These are phyloP conservation scores for Echinarachnius parma DNA, from an alignment of 53 echinoderm and acorn worm species.

Conservation along the genomic window DNA sequence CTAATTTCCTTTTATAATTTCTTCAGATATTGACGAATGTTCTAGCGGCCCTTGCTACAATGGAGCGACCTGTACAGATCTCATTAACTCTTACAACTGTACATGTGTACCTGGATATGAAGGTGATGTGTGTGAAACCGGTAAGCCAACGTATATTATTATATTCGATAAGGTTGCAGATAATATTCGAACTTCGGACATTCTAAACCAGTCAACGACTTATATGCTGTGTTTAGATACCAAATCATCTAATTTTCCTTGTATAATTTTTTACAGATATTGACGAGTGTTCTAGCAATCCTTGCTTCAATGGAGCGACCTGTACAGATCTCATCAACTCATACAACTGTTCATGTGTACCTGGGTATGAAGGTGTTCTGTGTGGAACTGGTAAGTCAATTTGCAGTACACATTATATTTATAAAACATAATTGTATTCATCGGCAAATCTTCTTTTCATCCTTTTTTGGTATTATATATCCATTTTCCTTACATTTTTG, in stretches of 20 bases:
- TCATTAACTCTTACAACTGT: slow-evolving; percentile 6
- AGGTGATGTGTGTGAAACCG: neutral
- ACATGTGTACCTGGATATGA: neutral
- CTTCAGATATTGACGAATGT: neutral
- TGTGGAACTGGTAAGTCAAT: neutral
- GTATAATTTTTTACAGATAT: neutral
- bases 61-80: neutral
- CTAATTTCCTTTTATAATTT: too few species aligned
- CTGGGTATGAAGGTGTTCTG: neutral
- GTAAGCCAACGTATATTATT: neutral
- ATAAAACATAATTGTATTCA: too few species aligned
- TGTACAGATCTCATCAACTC: neutral
- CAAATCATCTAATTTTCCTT: too few species aligned
- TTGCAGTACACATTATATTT: too few species aligned
- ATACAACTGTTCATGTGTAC: neutral
- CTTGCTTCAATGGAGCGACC: neutral
- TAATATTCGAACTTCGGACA: too few species aligned
- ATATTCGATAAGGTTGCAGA: too few species aligned
- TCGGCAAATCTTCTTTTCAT: too few species aligned
- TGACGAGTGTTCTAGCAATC: neutral
- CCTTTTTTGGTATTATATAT: too few species aligned
- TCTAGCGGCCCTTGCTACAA: neutral
- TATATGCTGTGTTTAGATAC: too few species aligned
- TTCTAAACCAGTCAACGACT: too few species aligned
- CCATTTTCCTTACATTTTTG: too few species aligned